Evolutionary conservation across 2,113 vertebrate genomes (phyloP).

Genomic region (Aegotheles bennettii): DNA sequence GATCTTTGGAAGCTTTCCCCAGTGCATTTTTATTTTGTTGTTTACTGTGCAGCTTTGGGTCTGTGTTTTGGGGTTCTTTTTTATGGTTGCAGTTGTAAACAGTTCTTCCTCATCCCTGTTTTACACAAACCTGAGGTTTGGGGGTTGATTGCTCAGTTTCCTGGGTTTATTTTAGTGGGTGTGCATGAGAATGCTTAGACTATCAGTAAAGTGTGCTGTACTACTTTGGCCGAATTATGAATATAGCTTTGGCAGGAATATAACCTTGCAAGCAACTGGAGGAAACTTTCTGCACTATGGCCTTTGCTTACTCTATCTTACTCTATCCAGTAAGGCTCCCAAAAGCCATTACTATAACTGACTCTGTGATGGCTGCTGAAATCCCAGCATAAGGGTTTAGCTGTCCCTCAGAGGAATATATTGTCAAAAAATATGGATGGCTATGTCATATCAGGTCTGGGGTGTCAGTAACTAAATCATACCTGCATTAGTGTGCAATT

Average conservation of each 20-base stretch:
- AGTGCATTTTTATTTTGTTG: background rate
- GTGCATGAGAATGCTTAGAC: background rate
- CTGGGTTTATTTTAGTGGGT: background rate
- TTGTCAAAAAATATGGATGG: background rate
- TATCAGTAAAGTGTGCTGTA: rapidly evolving
- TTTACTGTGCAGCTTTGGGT: background rate
- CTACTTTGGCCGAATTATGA: background rate
- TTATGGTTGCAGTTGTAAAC: background rate
- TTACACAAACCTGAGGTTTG: background rate
- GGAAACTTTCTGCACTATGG: background rate
- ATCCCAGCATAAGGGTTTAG: background rate
- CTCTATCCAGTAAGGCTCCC: background rate
- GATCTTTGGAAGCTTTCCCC: background rate
- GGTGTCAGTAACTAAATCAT: background rate
- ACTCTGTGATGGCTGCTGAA: background rate
- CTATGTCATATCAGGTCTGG: rapidly evolving
- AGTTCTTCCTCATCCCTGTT: background rate
- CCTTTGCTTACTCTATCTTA: background rate
- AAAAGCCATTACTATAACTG: background rate
- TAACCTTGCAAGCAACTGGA: background rate
- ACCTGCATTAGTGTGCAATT: rapidly evolving
- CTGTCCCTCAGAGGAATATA: background rate
- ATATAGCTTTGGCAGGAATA: background rate
- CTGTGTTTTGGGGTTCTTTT: background rate
- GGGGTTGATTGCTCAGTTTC: background rate